Evolutionary conservation across 2,888 invertebrate genomes (phyloP), one percentile per base, ranked within the genome.

Genomic region (Hylaea fasciaria): DNA sequence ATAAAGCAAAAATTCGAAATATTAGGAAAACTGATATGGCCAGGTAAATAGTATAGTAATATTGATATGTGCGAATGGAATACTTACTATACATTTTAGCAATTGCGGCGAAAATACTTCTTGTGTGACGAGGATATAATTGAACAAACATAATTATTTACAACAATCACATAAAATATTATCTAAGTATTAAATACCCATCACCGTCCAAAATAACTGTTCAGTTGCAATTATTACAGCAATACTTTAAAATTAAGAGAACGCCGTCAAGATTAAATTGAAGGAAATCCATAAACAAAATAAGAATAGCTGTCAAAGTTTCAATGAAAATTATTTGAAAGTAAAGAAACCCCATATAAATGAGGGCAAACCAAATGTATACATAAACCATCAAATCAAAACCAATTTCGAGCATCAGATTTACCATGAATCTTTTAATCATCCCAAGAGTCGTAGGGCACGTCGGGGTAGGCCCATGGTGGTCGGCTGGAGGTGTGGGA

Each of bases 391-490:
- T n/a, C n/a, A n/a, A n/a, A n/a, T n/a, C n/a, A n/a, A n/a, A n/a
- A n/a, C n/a, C n/a, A 22, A 22, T 22, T 3, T 3, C 22, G 22
- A 22, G 16, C 28, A 13, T 13, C 2, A 49, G 39, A 28, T 44
- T 16, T 13, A 22, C 48, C 47, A 52, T 63, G 44, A 57, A 37
- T 40, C 40, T 55, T 67, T 85, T 85, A 89, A 64, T 87, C 80
- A 22, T 87, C 85, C 91, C 91, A 92, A 49, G 78, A 67, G 58
- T 83, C 85, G 57, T 79, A 83, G 8, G 77, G 65, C 3, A 76
- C 76, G 46, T 89, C 90, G 0, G 89, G 87, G 64, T 86, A 82
- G 12, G 91, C 92, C 93, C 93, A 93, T 10, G 90, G 91, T 0
- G 90, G 93, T 29, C 92, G 89, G 77, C 84, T 85, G 16, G 85